Evolutionary conservation across 1,140 invertebrate genomes (phyloP), one percentile per base, ranked within the genome.

Genomic region (Venturia canescens): DNA sequence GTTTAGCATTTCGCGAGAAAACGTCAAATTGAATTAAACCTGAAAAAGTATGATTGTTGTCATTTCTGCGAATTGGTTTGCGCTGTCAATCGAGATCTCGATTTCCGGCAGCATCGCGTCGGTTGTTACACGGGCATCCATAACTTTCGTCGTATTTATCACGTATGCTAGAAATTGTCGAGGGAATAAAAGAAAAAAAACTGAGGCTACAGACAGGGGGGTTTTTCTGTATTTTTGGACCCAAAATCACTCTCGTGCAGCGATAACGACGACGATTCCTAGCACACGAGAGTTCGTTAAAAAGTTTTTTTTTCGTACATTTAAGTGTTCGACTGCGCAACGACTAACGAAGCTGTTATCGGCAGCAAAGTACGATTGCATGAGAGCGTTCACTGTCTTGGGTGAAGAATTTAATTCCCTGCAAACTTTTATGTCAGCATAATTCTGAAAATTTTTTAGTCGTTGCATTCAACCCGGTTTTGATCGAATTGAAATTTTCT

Each of bases 81-180:
- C 16, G 6, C 53, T 18, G 53, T 63, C 60, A 9, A 23, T 63
- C n/a, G 15, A 26, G 60, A 63, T 3, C 23, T 11, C 57, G 57
- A 63, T 63, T 63, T 63, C 60, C 60, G 60, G 60, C 15, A 2
- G 7, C 27, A 6, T 63, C 60, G 60, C 60, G 23, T 23, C 15
- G 23, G 27, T 26, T 63, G 1, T 13, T 3, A 23, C 60, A 63
- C 38, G n/a, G 60, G n/a, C 60, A 63, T 2, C 60, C 60, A 63
- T 63, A 63, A 63, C 60, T 6, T 23, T 0, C 23, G 1, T 27
- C 1, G 21, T 63, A 63, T 23, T 63, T 63, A 63, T 63, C 60
- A 63, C 60, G 60, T 63, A 63, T 63, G 60, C 60, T 63, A 53
- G 50, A 53, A 53, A 53, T 9, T n/a, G 50, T 53, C 4, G 50